Evolutionary conservation across 2,888 invertebrate species (phyloP).

Genomic region (Xanthorhoe designata): DNA sequence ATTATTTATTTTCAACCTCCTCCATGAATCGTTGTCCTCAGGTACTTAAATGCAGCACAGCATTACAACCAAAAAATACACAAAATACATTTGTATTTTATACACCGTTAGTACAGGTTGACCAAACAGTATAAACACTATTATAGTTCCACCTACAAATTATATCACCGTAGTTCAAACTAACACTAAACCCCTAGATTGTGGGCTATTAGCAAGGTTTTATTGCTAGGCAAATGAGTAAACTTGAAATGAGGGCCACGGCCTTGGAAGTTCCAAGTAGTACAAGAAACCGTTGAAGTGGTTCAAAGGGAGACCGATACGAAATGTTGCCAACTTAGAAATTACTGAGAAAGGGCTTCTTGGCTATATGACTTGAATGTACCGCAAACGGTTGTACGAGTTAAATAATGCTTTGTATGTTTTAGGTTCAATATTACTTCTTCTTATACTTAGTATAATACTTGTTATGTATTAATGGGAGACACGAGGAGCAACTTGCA

Average conservation of each 20-base stretch:
- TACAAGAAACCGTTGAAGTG: conserved; percentile 33
- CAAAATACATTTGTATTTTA: too few species aligned
- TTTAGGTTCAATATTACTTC: not conserved
- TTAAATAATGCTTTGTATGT: not conserved
- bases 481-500: too few species aligned
- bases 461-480: too few species aligned
- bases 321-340: conserved; percentile 20
- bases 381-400: not conserved
- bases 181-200: conserved; percentile 19
- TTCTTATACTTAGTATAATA: too few species aligned
- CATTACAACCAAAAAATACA: too few species aligned
- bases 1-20: too few species aligned
- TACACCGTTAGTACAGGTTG: too few species aligned
- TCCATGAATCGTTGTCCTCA: too few species aligned
- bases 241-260: conserved; percentile 46
- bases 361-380: not conserved
- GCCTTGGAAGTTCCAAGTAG: conserved; percentile 42
- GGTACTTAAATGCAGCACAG: too few species aligned
- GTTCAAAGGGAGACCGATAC: conserved; percentile 24
- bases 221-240: conserved; percentile 44
- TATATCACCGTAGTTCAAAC: conserved; percentile 17
- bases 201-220: conserved; percentile 39
- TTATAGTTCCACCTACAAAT: conserved; percentile 20
- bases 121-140: not conserved
- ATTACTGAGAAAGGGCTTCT: conserved; percentile 7